These are phyloP conservation scores for Neodiprion virginianus DNA, from an alignment of 1,140 invertebrate genomes.

Conservation along the genomic window DNA sequence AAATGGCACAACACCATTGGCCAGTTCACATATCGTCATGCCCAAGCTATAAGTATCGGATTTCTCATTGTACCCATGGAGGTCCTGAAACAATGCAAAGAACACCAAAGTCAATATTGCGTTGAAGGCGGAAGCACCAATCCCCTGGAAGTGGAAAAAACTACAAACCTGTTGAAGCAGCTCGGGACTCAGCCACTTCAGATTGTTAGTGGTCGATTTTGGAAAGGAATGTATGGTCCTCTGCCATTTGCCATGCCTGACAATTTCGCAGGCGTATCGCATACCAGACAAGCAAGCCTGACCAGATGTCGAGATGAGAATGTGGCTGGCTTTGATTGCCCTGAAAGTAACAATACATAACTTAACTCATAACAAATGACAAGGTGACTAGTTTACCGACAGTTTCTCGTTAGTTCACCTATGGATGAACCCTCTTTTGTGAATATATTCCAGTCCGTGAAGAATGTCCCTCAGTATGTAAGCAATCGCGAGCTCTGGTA, in stretches of 20 bases:
- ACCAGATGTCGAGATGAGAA: constrained; percentile 76
- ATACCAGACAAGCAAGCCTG: constrained; percentile 78
- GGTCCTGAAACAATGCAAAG: constrained; percentile 68
- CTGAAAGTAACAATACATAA: constrained; percentile 60
- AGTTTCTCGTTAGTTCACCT: constrained; percentile 62
- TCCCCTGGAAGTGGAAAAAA: neutral
- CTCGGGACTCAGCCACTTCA: constrained; percentile 92
- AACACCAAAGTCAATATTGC: neutral
- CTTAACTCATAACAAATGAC: constrained; percentile 17
- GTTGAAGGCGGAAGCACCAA: constrained; percentile 11
- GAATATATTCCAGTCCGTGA: constrained; percentile 82
- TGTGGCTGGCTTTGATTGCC: constrained; percentile 83
- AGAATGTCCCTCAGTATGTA: constrained; percentile 82
- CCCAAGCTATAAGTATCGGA: constrained; percentile 92
- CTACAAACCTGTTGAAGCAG: constrained; percentile 79
- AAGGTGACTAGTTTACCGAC: constrained; percentile 25
- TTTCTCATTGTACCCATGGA: constrained; percentile 86
- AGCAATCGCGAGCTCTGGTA: constrained; percentile 82
- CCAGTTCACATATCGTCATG: constrained; percentile 86
- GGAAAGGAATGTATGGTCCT: constrained; percentile 78
- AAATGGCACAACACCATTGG: constrained; percentile 89
- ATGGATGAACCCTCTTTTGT: constrained; percentile 85
- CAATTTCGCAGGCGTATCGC: constrained; percentile 75
- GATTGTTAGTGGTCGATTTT: constrained; percentile 69
- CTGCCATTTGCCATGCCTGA: constrained; percentile 74